Evolutionary conservation across 1,140 invertebrate genomes (phyloP).

Genomic region (Drosophila bocqueti): DNA sequence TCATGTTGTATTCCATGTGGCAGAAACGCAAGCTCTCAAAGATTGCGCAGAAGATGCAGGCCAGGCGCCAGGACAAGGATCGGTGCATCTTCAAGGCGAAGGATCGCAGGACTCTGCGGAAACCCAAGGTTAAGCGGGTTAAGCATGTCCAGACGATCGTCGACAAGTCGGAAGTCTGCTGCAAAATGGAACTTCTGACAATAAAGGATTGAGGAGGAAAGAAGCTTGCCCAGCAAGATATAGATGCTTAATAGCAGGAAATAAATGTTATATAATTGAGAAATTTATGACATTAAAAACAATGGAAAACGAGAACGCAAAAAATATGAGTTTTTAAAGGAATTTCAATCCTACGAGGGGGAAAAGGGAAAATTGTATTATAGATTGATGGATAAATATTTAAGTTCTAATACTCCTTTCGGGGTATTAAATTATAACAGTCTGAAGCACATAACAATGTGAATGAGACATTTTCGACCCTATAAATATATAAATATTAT

Average conservation of each 20-base stretch:
- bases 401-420: too few relatives aligned
- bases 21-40: neutral
- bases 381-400: too few relatives aligned
- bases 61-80: fast-evolving
- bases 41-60: neutral
- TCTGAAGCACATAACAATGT: too few relatives aligned
- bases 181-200: neutral
- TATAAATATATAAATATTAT: too few relatives aligned
- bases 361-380: neutral
- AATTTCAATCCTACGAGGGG: neutral
- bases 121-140: too few relatives aligned
- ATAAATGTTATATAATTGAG: neutral
- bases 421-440: too few relatives aligned
- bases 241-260: neutral
- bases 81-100: neutral
- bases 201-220: neutral
- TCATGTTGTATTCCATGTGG: neutral
- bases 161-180: neutral
- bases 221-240: neutral
- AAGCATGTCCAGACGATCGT: too few relatives aligned
- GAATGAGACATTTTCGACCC: neutral
- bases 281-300: neutral
- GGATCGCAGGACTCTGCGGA: too few relatives aligned
- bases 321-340: neutral
- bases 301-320: neutral